Evolutionary conservation across 2,888 invertebrate genomes (phyloP).

Genomic region (Lasiommata megera): DNA sequence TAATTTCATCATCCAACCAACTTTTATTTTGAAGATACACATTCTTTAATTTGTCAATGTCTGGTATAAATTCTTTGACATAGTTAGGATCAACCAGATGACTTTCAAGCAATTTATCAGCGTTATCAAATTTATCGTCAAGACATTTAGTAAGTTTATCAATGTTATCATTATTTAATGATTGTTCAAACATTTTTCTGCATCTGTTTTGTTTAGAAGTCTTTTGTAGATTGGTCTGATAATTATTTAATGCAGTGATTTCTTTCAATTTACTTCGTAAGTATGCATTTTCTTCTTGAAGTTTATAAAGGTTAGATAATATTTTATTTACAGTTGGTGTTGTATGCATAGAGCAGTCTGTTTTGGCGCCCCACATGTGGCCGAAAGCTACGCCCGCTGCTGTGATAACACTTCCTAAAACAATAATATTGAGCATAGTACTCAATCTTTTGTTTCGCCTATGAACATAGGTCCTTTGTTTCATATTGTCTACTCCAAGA

Average conservation of each 20-base stretch:
- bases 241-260: slow-evolving; percentile 49
- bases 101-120: slow-evolving; percentile 40
- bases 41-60: slow-evolving; percentile 58
- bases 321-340: slow-evolving; percentile 71
- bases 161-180: slow-evolving; percentile 54
- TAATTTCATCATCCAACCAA: slow-evolving; percentile 65
- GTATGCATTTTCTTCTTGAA: slow-evolving; percentile 75
- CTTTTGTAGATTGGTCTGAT: slow-evolving; percentile 50
- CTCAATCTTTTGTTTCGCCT: slow-evolving; percentile 71
- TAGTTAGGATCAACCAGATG: slow-evolving; percentile 44
- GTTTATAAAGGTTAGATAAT: slow-evolving; percentile 70
- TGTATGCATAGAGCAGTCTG: slow-evolving; percentile 62
- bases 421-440: slow-evolving; percentile 69
- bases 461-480: slow-evolving; percentile 74
- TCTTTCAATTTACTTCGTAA: slow-evolving; percentile 67
- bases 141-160: slow-evolving; percentile 61
- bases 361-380: slow-evolving; percentile 75
- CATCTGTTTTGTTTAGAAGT: slow-evolving; percentile 57
- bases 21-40: slow-evolving; percentile 66
- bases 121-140: slow-evolving; percentile 45
- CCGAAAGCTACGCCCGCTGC: slow-evolving; percentile 75
- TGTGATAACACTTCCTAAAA: slow-evolving; percentile 73
- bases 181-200: slow-evolving; percentile 68
- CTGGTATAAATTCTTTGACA: slow-evolving; percentile 60
- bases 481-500: slow-evolving; percentile 53